Evolutionary conservation across 2,797 vertebrate species (phyloP), one percentile per base, ranked within the genome.

Genomic region (Argya squamiceps): DNA sequence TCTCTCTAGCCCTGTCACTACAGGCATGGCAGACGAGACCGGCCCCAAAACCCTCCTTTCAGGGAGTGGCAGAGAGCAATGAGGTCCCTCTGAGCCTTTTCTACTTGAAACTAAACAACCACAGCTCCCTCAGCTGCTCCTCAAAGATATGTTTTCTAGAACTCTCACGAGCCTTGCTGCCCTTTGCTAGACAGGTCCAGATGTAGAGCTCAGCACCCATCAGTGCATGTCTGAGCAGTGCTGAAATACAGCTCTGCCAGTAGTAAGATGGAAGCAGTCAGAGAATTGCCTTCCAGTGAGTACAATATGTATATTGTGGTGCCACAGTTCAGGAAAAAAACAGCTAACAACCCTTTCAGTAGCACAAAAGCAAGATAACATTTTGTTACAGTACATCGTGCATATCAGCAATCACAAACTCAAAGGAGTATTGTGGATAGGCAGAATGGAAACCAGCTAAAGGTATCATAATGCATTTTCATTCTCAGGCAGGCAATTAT

Each of bases 401-500:
- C 58, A 2, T 74, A 68, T 56, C 9, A 3, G 23, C 81, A 92
- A 23, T 92, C 56, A 68, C 4, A 9, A 68, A 71, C 64, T 63
- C 60, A 46, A 18, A 77, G 86, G n/a, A 92, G 22, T 60, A 68
- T 32, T 11, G 27, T 77, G 77, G 52, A 68, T 77, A 73, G 5
- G 13, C n/a, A 47, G 52, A 87, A 88, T 64, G n/a, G 53, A 85
- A 95, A 68, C 26, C 37, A 76, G 87, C 24, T 67, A 49, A 90
- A 84, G 26, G 58, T 65, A 69, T 44, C 67, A 62, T 56, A 78
- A 37, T 37, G 44, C 34, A 32, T 90, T 87, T 82, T 93, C 44
- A 64, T 82, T 82, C n/a, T 50, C 75, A 89, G 88, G 34, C 74
- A 79, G 60, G 52, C 68, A 89, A 85, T 96, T 92, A 71, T 64